Conservation (phyloP, 2,888 invertebrate species). For the Phorcus lineatus region DNA sequence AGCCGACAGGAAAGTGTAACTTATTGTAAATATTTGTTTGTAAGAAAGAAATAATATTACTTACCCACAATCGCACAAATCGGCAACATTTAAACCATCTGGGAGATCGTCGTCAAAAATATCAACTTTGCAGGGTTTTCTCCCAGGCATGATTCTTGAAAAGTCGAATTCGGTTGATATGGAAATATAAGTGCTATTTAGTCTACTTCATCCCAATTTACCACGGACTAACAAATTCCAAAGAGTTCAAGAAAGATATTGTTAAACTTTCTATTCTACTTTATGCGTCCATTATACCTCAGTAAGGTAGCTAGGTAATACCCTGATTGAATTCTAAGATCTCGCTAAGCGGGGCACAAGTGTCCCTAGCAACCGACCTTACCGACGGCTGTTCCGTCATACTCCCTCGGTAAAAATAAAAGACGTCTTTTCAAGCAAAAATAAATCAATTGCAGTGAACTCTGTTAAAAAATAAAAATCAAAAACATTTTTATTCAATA, state of each 20-base stretch:
- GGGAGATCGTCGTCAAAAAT: conserved; percentile 63
- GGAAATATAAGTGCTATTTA: not conserved
- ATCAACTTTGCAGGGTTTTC: conserved; percentile 21
- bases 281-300: not conserved
- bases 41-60: conserved; percentile 7
- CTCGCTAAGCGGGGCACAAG: not conserved
- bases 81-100: conserved; percentile 64
- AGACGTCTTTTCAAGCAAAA: not conserved
- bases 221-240: not conserved
- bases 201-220: too few relatives aligned
- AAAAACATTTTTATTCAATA: too few relatives aligned
- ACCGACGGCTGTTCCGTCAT: conserved; percentile 16
- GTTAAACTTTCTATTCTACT: not conserved
- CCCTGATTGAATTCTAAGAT: not conserved
- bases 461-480: not conserved
- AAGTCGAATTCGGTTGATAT: not conserved
- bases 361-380: conserved; percentile 15
- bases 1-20: too few relatives aligned
- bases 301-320: not conserved
- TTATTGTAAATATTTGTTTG: too few relatives aligned
- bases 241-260: not conserved
- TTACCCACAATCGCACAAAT: conserved; percentile 68
- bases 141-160: not conserved
- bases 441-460: not conserved
- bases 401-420: not conserved